These are phyloP conservation scores for Bilobella aurantiaca DNA, from an alignment of 1,140 invertebrate species.

Conservation along the genomic window DNA sequence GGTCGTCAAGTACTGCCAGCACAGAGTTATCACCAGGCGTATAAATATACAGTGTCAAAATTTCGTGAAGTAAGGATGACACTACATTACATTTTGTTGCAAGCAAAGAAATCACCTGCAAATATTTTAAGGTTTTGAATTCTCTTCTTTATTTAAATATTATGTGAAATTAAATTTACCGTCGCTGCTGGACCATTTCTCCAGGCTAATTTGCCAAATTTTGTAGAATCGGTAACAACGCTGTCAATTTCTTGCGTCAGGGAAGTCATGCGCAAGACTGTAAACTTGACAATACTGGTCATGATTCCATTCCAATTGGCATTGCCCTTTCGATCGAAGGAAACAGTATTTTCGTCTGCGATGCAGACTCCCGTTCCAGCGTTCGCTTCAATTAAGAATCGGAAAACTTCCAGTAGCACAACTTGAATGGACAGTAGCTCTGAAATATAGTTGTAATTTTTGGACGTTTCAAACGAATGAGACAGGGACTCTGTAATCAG, in stretches of 20 bases:
- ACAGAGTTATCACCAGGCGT: slow-evolving; percentile 17
- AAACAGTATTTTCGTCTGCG: neutral
- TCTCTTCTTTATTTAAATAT: neutral
- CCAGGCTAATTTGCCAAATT: slow-evolving; percentile 16
- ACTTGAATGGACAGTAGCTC: slow-evolving; percentile 11
- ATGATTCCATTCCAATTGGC: neutral
- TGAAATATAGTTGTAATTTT: neutral
- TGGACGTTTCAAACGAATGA: neutral
- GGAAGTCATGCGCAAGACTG: neutral
- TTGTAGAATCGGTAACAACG: slow-evolving; percentile 14
- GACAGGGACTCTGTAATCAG: neutral
- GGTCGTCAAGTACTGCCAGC: neutral
- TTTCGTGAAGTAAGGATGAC: slow-evolving; percentile 25
- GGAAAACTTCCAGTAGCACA: slow-evolving; percentile 29
- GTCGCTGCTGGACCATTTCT: slow-evolving; percentile 4
- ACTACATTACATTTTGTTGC: slow-evolving; percentile 23
- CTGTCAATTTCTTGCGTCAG: neutral
- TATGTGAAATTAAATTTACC: neutral
- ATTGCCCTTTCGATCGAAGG: neutral
- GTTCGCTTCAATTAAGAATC: slow-evolving; percentile 23
- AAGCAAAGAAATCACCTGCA: slow-evolving; percentile 23
- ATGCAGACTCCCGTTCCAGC: neutral
- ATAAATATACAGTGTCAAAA: slow-evolving; percentile 23
- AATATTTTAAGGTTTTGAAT: neutral
- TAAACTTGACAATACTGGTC: neutral